phyloP scores from a whole-genome alignment of 2,113 vertebrate species.

The Ellobius talpinus region DNA sequence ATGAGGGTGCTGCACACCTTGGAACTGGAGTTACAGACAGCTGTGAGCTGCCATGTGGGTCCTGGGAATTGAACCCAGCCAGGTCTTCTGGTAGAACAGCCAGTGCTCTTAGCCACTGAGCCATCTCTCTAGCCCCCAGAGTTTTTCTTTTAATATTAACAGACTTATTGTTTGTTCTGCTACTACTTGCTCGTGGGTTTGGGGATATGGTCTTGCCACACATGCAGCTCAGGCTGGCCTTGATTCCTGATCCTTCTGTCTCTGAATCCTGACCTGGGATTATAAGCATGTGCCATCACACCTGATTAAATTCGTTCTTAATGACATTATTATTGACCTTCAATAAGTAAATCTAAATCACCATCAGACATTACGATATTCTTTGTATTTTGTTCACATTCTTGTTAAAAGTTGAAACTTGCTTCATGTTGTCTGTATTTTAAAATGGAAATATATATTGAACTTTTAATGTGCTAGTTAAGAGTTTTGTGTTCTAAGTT shows the following conservation, averaged over 20 bases:
- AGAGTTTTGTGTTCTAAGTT: neutral
- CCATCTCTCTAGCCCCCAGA: neutral
- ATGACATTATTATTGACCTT: neutral
- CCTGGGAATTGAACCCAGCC: neutral
- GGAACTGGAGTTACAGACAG: neutral
- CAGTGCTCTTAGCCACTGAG: neutral
- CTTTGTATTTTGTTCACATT: slow-evolving; percentile 12
- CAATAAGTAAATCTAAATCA: neutral
- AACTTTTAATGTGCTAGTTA: neutral
- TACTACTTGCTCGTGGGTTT: neutral
- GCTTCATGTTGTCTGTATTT: neutral
- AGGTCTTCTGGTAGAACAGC: neutral
- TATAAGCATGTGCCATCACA: neutral
- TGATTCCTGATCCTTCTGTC: neutral
- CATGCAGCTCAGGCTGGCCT: neutral
- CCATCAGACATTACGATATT: neutral
- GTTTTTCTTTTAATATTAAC: neutral
- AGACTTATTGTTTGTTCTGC: neutral
- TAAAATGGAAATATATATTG: slow-evolving; percentile 30
- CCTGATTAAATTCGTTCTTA: slow-evolving; percentile 7
- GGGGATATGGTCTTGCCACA: neutral
- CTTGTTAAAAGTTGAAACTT: slow-evolving; percentile 24
- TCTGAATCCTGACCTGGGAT: neutral
- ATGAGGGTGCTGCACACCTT: neutral
- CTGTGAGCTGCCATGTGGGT: neutral